Evolutionary conservation across 2,797 vertebrate genomes (phyloP).

Genomic region (Taeniopygia guttata): DNA sequence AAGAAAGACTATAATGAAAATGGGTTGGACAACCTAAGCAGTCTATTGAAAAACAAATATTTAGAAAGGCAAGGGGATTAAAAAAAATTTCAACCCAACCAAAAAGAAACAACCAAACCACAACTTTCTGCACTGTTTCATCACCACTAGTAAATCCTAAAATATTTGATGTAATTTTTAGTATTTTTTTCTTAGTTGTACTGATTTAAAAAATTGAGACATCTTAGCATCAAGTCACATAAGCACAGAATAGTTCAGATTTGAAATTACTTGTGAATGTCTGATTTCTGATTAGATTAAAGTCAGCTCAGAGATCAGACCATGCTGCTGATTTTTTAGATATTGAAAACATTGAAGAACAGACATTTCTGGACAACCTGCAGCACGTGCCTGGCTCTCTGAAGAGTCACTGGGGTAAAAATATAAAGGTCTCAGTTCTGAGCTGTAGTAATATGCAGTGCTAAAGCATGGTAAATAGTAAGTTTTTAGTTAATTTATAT

Average conservation of each 20-base stretch:
- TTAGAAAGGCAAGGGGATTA: background rate
- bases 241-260: background rate
- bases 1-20: background rate
- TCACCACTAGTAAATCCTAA: background rate
- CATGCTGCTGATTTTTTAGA: background rate
- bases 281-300: background rate
- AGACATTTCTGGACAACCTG: background rate
- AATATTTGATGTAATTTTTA: background rate
- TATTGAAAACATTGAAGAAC: background rate
- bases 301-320: background rate
- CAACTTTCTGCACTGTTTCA: background rate
- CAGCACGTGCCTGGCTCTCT: background rate
- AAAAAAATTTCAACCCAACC: fast-evolving
- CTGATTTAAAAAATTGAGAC: background rate
- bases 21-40: background rate
- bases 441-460: background rate
- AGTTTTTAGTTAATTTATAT: background rate
- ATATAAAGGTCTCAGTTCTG: background rate
- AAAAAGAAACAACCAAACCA: background rate
- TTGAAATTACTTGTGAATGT: background rate
- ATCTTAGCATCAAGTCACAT: background rate
- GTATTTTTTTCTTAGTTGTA: background rate
- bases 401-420: background rate
- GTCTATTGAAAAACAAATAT: background rate
- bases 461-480: background rate